Evolutionary conservation across 1,140 invertebrate species (phyloP), one percentile per base, ranked within the genome.

Genomic region (Cryptotermes secundus): DNA sequence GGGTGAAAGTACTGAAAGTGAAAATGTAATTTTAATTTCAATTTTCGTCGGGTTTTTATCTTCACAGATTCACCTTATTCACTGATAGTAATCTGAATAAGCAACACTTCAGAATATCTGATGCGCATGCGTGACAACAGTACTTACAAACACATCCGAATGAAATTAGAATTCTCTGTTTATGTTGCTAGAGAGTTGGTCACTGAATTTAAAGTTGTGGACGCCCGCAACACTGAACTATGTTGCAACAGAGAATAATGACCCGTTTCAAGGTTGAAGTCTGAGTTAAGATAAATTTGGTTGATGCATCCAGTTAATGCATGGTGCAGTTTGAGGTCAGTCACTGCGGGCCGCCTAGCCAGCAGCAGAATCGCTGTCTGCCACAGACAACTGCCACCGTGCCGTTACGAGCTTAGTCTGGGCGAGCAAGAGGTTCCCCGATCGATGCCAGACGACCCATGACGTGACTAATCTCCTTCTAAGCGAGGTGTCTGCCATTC

Each of bases 381-480:
- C 26, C 14, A n/a, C 26, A 72, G 53, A 26, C 45, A 19, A 3
- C 16, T 49, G 10, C 12, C 19, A 49, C 59, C 59, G 59, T n/a
- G 26, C 59, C 59, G 59, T 31, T 31, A 72, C 59, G 59, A 72
- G 26, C 59, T 3, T 72, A 26, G 59, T 72, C 59, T 72, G 59
- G 59, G 59, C 26, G 26, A 72, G 7, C 26, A 72, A n/a, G 59
- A 31, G 59, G 59, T 72, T 72, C 59, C 59, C 26, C 59, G 59
- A 72, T 72, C 59, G 59, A 72, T 72, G 59, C 59, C 59, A 72
- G 59, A 72, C 59, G 59, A n/a, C 59, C 59, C 26, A n/a, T 72
- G 59, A 72, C 59, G 59, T 72, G 59, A 72, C 59, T 72, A 72
- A 72, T 72, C 59, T 72, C 26, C 26, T 72, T 26, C 19, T 59